Evolutionary conservation across 2,797 vertebrate species (phyloP).

Genomic region (Phoebastria nigripes): DNA sequence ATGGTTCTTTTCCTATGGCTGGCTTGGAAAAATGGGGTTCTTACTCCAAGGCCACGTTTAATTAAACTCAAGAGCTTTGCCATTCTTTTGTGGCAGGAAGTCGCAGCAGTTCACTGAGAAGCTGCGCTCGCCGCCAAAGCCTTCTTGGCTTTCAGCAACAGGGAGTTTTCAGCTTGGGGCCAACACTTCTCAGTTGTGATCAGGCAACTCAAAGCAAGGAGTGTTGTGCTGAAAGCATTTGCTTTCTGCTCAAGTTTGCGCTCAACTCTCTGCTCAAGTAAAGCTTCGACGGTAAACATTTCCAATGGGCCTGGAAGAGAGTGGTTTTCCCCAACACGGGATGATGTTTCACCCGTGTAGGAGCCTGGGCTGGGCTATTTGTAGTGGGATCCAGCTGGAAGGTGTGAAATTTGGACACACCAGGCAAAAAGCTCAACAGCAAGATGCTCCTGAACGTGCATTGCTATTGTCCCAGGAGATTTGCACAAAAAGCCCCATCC

Average conservation of each 20-base stretch:
- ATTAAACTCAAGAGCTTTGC: conserved; percentile 1
- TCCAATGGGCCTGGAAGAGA: not conserved
- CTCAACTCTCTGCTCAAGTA: not conserved
- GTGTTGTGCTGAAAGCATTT: conserved; percentile 37
- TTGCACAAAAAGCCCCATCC: not conserved
- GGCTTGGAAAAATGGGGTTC: not conserved
- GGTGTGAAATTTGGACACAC: not conserved
- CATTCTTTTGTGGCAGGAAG: not conserved
- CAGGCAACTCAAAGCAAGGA: conserved; percentile 26
- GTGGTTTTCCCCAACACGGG: rapidly evolving
- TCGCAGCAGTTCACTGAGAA: not conserved
- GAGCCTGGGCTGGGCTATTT: not conserved
- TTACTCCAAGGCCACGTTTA: not conserved
- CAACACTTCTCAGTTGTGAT: conserved; percentile 48
- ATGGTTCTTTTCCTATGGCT: not conserved
- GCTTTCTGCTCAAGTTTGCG: conserved; percentile 42
- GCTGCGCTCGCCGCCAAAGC: conserved; percentile 9
- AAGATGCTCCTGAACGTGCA: not conserved
- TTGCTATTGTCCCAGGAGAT: not conserved
- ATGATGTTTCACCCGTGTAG: rapidly evolving
- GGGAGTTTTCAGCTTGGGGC: conserved; percentile 25
- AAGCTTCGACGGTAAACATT: not conserved
- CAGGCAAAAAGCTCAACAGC: not conserved
- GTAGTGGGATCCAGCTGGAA: not conserved
- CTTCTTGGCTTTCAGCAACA: conserved; percentile 32